phyloP scores from a whole-genome alignment of 1,140 invertebrate genomes.

The Diabrotica virgifera region DNA sequence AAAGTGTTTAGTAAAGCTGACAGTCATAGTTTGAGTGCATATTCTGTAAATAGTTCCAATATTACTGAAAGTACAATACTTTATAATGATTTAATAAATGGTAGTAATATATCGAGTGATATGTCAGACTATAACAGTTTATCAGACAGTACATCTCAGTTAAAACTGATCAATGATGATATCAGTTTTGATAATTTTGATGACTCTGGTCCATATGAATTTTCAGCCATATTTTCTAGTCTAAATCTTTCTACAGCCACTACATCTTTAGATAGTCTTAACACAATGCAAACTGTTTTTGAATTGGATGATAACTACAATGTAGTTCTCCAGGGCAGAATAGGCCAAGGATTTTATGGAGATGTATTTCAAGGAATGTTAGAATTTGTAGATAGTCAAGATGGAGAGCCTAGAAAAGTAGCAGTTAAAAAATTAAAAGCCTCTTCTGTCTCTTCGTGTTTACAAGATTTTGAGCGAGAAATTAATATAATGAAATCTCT shows the following conservation, averaged over 20 bases:
- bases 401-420: slow-evolving; percentile 54
- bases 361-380: slow-evolving; percentile 66
- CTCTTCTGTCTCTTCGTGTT: slow-evolving; percentile 47
- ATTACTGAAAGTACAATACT: slow-evolving; percentile 30
- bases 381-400: slow-evolving; percentile 49
- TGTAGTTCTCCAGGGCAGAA: slow-evolving; percentile 58
- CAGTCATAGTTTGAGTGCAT: slow-evolving; percentile 20
- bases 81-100: slow-evolving; percentile 24
- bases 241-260: slow-evolving; percentile 42
- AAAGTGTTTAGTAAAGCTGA: slow-evolving; percentile 42
- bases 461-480: slow-evolving; percentile 66
- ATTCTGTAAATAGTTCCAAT: slow-evolving; percentile 42
- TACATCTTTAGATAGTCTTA: slow-evolving; percentile 44
- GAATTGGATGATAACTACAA: slow-evolving; percentile 53
- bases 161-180: slow-evolving; percentile 22
- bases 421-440: slow-evolving; percentile 72
- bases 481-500: slow-evolving; percentile 78
- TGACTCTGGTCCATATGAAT: slow-evolving; percentile 35
- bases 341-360: slow-evolving; percentile 70
- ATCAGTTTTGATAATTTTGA: slow-evolving; percentile 26
- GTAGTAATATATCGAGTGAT: slow-evolving; percentile 21
- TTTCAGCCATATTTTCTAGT: slow-evolving; percentile 43
- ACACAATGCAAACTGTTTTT: slow-evolving; percentile 46
- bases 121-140: slow-evolving; percentile 7
- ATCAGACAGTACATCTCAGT: slow-evolving; percentile 18